phyloP scores from a whole-genome alignment of 2,113 vertebrate species.

The Ctenomys sociabilis region DNA sequence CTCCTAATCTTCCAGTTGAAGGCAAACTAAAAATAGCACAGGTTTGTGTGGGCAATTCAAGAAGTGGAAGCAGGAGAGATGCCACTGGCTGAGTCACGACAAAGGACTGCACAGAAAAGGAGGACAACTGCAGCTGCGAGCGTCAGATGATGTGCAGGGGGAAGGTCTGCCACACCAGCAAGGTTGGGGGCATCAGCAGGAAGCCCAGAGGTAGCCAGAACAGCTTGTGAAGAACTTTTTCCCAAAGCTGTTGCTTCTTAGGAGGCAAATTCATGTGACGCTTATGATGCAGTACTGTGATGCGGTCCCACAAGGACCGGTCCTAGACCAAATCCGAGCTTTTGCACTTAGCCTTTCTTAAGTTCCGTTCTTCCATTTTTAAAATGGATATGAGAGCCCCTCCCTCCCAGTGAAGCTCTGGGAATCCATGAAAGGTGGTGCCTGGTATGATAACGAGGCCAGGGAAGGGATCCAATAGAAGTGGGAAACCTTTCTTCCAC shows the following conservation, averaged over 20 bases:
- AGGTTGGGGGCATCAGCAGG: background rate
- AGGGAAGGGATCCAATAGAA: background rate
- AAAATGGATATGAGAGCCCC: background rate
- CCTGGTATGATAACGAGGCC: background rate
- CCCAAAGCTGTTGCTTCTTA: background rate
- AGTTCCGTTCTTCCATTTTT: background rate
- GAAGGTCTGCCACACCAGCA: background rate
- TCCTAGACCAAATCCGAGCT: background rate
- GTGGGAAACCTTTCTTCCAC: background rate
- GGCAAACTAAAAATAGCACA: constrained; percentile 32
- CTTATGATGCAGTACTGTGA: background rate
- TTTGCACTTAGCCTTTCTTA: background rate
- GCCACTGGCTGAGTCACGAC: constrained; percentile 30
- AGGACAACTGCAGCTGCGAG: background rate
- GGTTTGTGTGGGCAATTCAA: background rate
- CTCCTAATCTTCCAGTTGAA: constrained; percentile 4
- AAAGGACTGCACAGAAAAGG: constrained; percentile 40
- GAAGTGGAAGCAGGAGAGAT: constrained; percentile 53
- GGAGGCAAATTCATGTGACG: background rate
- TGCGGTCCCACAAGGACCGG: background rate
- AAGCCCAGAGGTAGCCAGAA: background rate
- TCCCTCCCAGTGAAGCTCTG: background rate
- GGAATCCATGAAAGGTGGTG: background rate
- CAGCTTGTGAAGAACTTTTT: background rate
- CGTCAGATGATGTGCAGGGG: background rate